phyloP scores from a whole-genome alignment of 2,888 invertebrate genomes.

The Onthophagus sagittarius region DNA sequence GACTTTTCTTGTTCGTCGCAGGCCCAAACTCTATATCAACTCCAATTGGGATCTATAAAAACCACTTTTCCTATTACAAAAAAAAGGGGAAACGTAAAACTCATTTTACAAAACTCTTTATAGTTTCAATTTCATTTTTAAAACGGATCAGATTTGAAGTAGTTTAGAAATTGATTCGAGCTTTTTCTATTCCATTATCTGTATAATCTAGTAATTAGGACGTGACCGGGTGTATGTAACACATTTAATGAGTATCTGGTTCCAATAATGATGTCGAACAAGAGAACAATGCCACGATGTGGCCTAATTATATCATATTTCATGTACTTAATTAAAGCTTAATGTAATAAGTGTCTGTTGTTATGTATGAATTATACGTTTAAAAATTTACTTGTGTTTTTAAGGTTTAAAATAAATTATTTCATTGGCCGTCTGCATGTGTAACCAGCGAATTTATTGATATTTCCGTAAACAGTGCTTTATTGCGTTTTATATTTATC shows the following conservation, averaged over 20 bases:
- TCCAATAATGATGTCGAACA: background rate
- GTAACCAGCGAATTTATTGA: too few relatives aligned
- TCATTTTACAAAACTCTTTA: background rate
- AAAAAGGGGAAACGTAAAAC: background rate
- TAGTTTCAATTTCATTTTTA: background rate
- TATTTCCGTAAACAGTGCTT: too few relatives aligned
- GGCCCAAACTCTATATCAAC: background rate
- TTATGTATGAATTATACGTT: too few relatives aligned
- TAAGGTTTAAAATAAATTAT: too few relatives aligned
- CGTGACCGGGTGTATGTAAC: background rate
- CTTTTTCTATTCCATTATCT: background rate
- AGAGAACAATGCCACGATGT: background rate
- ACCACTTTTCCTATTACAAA: background rate
- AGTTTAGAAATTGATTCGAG: background rate
- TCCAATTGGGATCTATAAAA: background rate
- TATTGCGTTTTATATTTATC: too few relatives aligned
- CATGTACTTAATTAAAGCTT: background rate
- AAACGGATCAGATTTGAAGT: background rate
- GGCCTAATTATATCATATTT: background rate
- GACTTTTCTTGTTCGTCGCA: constrained; percentile 1
- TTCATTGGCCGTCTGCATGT: too few relatives aligned
- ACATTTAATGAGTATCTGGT: background rate
- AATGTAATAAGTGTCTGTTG: background rate
- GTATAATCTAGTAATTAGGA: background rate
- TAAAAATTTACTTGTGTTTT: too few relatives aligned